A percentile compares a stretch with the other conserved stretches of the same genome.
Evolutionary conservation across 2,113 vertebrate species (phyloP).

Genomic region (Campylorhamphus procurvoides): DNA sequence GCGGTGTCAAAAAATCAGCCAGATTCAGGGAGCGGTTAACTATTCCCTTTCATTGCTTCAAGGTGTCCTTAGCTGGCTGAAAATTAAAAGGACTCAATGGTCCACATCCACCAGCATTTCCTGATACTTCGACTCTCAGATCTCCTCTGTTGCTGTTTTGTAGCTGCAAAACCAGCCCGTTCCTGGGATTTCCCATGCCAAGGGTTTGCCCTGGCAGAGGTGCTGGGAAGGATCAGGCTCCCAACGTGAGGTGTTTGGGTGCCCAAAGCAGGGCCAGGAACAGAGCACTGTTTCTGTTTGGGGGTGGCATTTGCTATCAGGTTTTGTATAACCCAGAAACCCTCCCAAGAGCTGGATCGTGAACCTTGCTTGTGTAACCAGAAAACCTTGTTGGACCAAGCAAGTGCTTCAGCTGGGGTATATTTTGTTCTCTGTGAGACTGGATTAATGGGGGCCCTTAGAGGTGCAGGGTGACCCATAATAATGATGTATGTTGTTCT

Average conservation of each 20-base stretch:
- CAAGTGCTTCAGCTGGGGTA: neutral
- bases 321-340: neutral
- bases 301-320: neutral
- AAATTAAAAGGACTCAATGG: neutral
- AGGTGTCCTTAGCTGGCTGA: slow-evolving; percentile 18
- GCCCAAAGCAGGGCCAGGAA: neutral
- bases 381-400: neutral
- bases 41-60: slow-evolving; percentile 46
- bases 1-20: neutral
- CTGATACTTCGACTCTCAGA: rapidly evolving
- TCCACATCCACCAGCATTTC: neutral
- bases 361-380: neutral
- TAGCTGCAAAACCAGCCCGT: neutral
- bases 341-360: neutral
- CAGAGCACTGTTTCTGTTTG: neutral
- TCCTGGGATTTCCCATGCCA: neutral
- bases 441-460: neutral
- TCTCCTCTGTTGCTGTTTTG: neutral
- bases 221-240: neutral
- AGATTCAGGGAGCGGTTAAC: neutral
- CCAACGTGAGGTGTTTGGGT: neutral
- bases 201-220: neutral
- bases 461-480: neutral
- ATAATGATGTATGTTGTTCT: neutral
- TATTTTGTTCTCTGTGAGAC: neutral